Conservation (phyloP, 2,888 invertebrate species). For the Erannis defoliaria region DNA sequence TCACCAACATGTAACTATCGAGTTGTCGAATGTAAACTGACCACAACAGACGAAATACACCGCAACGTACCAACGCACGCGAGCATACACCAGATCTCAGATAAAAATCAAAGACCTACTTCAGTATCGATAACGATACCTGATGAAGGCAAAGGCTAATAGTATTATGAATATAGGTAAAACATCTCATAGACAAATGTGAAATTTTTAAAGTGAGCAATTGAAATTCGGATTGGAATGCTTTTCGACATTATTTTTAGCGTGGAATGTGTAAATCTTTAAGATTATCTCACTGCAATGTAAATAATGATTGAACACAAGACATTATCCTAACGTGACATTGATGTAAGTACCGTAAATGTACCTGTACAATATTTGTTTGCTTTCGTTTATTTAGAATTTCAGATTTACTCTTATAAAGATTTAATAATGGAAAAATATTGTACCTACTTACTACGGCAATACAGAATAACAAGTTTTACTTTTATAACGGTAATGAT, state of each 20-base stretch:
- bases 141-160: conserved; percentile 85
- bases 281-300: conserved; percentile 19
- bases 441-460: background rate
- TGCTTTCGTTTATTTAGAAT: background rate
- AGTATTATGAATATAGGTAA: conserved; percentile 50
- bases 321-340: no score
- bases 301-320: conserved; percentile 26
- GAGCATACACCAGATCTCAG: conserved; percentile 58
- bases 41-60: conserved; percentile 76
- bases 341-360: background rate
- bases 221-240: conserved; percentile 46
- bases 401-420: no score
- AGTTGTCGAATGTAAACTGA: conserved; percentile 81
- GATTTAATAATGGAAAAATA: background rate
- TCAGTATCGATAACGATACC: conserved; percentile 88
- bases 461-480: background rate
- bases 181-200: conserved; percentile 20
- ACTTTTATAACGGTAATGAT: no score
- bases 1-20: conserved; percentile 79
- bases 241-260: conserved; percentile 51
- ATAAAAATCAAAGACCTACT: conserved; percentile 66
- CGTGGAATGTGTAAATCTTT: conserved; percentile 39
- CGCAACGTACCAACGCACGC: conserved; percentile 57
- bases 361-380: background rate
- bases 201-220: conserved; percentile 55